Evolutionary conservation across 1,140 invertebrate genomes (phyloP), one percentile per base, ranked within the genome.

Genomic region (Battus philenor): DNA sequence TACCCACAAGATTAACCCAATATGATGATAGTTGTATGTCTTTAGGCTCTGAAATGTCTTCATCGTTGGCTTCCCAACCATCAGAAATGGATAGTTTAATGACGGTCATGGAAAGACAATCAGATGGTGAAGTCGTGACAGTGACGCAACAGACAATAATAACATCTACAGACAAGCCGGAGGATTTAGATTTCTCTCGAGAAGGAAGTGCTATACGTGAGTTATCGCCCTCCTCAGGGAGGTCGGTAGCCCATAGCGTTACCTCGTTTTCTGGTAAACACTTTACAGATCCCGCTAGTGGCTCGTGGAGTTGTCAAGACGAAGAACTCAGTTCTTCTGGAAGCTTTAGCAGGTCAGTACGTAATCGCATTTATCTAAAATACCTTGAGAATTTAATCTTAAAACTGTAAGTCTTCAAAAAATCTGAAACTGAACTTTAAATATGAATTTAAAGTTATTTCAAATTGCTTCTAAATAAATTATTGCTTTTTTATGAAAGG

Each of bases 281-380:
- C 48, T 86, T 87, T 72, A 86, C 84, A 86, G 86, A 87, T 86
- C 86, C 86, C 47, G 83, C 86, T 11, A 87, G 86, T 51, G 86
- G 86, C 26, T 87, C 86, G 5, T 87, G 84, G 86, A 87, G 86
- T 36, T 83, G 83, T 13, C 82, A 86, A 44, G 86, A 87, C 34
- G 86, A 87, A 57, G 86, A 86, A 52, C 56, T 87, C 36, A 87
- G 86, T 50, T 87, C 86, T 27, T 86, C 86, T 6, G 82, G 84
- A 44, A 87, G 86, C 63, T 86, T 86, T 54, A 86, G 84, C 64
- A 71, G 83, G 86, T 87, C 59, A 57, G 54, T 54, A 47, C 6
- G 1, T n/a, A 47, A 27, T 17, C 43, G 17, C 0, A 10, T 27
- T 33, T 34, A 6, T n/a, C n/a, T n/a, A n/a, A n/a, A n/a, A n/a